A percentile compares a stretch with the other conserved stretches of the same genome.
These are phyloP conservation scores for Pristionchus pacificus DNA, from an alignment of 1,140 invertebrate species.

Conservation along the genomic window DNA sequence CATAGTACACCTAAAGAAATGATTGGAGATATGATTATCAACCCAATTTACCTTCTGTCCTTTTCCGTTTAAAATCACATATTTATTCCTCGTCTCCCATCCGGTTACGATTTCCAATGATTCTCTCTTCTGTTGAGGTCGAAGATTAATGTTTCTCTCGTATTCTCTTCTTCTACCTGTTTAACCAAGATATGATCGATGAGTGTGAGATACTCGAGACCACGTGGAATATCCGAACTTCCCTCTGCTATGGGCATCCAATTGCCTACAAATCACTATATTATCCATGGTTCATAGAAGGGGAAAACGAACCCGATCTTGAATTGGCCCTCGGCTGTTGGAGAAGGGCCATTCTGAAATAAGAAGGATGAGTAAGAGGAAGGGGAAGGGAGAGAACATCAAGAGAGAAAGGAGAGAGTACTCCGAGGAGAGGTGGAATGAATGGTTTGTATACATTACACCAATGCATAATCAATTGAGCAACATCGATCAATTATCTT, in stretches of 20 bases:
- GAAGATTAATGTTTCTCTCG: neutral
- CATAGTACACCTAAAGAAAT: slow-evolving; percentile 20
- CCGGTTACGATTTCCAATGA: slow-evolving; percentile 16
- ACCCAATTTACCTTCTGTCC: slow-evolving; percentile 15
- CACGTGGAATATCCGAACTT: slow-evolving; percentile 21
- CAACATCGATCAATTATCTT: too few relatives aligned
- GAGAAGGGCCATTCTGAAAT: too few relatives aligned
- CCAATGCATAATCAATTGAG: too few relatives aligned
- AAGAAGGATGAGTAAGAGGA: too few relatives aligned
- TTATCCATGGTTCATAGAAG: neutral
- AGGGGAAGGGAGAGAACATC: too few relatives aligned
- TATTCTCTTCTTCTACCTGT: slow-evolving; percentile 7
- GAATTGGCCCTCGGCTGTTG: too few relatives aligned
- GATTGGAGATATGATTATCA: neutral
- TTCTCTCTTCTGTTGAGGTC: slow-evolving; percentile 13
- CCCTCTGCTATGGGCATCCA: slow-evolving; percentile 16
- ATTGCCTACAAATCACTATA: too few relatives aligned
- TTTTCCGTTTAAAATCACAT: slow-evolving; percentile 26
- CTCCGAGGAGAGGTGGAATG: too few relatives aligned
- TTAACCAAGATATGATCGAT: slow-evolving; percentile 22
- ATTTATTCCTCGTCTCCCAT: slow-evolving; percentile 25
- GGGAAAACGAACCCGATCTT: too few relatives aligned
- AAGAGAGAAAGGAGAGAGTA: too few relatives aligned
- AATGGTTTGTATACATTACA: too few relatives aligned
- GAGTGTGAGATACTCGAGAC: slow-evolving; percentile 27